Conservation (phyloP, 2,797 vertebrate genomes). For the Pogoniulus pusillus region DNA sequence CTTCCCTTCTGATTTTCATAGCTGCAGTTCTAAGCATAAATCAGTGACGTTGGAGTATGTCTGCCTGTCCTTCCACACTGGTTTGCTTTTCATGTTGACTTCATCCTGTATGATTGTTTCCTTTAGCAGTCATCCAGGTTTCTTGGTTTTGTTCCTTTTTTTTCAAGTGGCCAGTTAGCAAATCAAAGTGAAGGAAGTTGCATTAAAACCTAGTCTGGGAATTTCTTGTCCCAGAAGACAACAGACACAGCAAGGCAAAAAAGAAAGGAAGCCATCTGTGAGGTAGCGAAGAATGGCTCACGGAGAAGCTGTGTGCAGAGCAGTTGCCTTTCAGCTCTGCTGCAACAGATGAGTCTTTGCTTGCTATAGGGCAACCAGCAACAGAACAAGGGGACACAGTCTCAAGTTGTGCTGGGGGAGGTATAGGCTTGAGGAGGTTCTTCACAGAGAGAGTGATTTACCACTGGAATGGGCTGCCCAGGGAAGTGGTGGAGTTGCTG, state of each 20-base stretch:
- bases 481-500: no score
- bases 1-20: conserved; percentile 26
- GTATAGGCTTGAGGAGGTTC: no score
- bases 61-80: background rate
- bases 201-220: background rate
- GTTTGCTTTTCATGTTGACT: background rate
- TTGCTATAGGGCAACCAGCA: background rate
- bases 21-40: conserved; percentile 6
- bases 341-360: background rate
- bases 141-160: background rate
- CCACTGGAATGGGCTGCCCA: no score
- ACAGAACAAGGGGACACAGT: no score
- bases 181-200: background rate
- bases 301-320: background rate
- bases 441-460: no score
- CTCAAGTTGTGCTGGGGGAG: no score
- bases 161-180: background rate
- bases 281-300: background rate
- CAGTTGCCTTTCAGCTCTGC: background rate
- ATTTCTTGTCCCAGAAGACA: background rate
- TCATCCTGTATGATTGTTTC: background rate
- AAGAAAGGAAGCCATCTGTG: background rate
- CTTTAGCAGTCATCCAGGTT: background rate
- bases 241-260: background rate
- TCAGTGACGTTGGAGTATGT: background rate